A percentile compares a stretch with the other conserved stretches of the same genome.
Conservation (phyloP, 2,888 invertebrate species). For the Tridacna gigas region DNA sequence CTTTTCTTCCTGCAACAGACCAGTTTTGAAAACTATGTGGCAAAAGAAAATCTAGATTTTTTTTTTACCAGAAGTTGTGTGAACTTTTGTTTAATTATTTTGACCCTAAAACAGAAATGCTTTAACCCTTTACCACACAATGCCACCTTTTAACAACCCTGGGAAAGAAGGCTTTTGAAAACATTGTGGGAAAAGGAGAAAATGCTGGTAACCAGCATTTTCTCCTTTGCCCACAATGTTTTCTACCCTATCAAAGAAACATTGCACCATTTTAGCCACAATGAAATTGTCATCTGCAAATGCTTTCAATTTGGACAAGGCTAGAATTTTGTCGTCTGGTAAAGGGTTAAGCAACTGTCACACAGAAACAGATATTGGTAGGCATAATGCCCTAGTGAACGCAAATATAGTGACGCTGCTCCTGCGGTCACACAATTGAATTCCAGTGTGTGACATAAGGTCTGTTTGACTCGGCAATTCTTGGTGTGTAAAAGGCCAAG, state of each 20-base stretch:
- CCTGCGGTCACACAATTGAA: too few relatives aligned
- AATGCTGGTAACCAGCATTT: not conserved
- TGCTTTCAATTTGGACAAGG: too few relatives aligned
- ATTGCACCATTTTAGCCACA: too few relatives aligned
- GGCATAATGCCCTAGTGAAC: too few relatives aligned
- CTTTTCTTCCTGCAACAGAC: not conserved
- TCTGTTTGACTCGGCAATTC: too few relatives aligned
- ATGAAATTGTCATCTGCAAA: too few relatives aligned
- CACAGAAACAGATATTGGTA: too few relatives aligned
- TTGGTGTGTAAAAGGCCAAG: too few relatives aligned
- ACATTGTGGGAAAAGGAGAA: slow-evolving; percentile 3
- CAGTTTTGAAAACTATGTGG: not conserved
- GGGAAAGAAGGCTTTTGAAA: not conserved
- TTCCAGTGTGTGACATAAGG: too few relatives aligned
- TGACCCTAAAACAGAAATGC: not conserved
- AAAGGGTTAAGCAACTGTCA: too few relatives aligned
- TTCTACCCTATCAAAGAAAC: not conserved
- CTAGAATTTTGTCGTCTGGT: too few relatives aligned
- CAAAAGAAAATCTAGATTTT: not conserved
- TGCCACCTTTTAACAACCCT: not conserved
- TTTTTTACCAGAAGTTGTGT: not conserved
- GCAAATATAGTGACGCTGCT: too few relatives aligned
- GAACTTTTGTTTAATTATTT: not conserved
- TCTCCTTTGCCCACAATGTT: not conserved
- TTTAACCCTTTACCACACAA: not conserved